A percentile compares a stretch with the other conserved stretches of the same genome.
Evolutionary conservation across 2,888 invertebrate genomes (phyloP).

Genomic region (Cosmia pyralina): DNA sequence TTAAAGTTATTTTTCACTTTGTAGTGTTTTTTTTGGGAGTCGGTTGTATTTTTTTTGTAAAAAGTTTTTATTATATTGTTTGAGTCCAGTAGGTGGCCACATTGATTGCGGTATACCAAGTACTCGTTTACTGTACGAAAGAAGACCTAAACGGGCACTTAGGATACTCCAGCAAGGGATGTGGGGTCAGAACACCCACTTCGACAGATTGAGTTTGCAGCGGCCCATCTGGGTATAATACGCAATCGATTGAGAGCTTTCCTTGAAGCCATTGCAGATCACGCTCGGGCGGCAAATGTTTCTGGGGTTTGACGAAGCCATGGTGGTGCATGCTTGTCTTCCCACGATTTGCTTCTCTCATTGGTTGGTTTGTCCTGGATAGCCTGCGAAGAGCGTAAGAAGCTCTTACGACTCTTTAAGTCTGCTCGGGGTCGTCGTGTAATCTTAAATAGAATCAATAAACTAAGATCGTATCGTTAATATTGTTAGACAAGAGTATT

Average conservation of each 20-base stretch:
- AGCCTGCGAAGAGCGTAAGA: not conserved
- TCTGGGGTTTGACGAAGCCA: not conserved
- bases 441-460: not conserved
- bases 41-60: too few species aligned
- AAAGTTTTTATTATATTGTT: too few species aligned
- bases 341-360: not conserved
- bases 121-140: not conserved
- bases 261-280: not conserved
- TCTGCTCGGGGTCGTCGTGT: not conserved
- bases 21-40: too few species aligned
- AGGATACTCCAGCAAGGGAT: not conserved
- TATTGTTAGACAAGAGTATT: not conserved
- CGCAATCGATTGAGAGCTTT: not conserved
- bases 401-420: not conserved
- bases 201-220: not conserved
- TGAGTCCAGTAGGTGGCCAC: too few species aligned
- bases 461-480: not conserved
- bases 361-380: not conserved
- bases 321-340: not conserved
- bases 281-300: not conserved
- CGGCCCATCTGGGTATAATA: not conserved
- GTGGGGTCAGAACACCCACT: not conserved
- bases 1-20: too few species aligned
- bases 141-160: not conserved
- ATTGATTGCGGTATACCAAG: too few species aligned